Evolutionary conservation across 2,888 invertebrate species (phyloP), one percentile per base, ranked within the genome.

Genomic region (Loripinus fragilis): DNA sequence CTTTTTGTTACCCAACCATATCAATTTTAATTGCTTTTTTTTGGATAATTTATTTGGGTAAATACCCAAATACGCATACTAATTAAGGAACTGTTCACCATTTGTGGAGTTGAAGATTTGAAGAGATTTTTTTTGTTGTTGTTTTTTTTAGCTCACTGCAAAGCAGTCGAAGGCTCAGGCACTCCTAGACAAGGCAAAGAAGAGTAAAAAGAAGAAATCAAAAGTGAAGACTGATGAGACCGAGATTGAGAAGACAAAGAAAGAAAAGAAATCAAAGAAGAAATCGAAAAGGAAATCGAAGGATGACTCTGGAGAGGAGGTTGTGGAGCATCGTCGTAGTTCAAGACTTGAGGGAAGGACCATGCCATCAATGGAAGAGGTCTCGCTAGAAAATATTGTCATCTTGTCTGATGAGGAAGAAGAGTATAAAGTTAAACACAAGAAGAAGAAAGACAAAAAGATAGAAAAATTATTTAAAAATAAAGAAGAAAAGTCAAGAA

Each of bases 111-210:
- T n/a, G n/a, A n/a, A n/a, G n/a, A n/a, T n/a, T n/a, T n/a, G n/a
- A n/a, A n/a, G n/a, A n/a, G n/a, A n/a, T n/a, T n/a, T n/a, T n/a
- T n/a, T n/a, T n/a, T n/a, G n/a, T 38, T 38, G 38, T 38, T 38
- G 5, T 5, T 38, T 17, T 76, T 55, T 76, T 48, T 60, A 77
- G 80, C 17, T 60, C 52, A 83, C 73, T 64, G 45, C 68, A 0
- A 86, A 85, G 48, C 77, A 70, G 52, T 66, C 83, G 0, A 85
- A 76, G 69, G 87, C 87, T 30, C 84, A 85, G 48, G 80, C 87
- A 28, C 67, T 89, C 10, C 38, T 89, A 17, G 81, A 85, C 8
- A 88, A 86, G 68, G 88, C 88, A n/a, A 88, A 87, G 74, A 82
- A 74, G 74, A 70, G 74, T 60, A 84, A 80, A 41, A 50, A 68